Evolutionary conservation across 2,888 invertebrate species (phyloP).

Genomic region (Cetonia aurata): DNA sequence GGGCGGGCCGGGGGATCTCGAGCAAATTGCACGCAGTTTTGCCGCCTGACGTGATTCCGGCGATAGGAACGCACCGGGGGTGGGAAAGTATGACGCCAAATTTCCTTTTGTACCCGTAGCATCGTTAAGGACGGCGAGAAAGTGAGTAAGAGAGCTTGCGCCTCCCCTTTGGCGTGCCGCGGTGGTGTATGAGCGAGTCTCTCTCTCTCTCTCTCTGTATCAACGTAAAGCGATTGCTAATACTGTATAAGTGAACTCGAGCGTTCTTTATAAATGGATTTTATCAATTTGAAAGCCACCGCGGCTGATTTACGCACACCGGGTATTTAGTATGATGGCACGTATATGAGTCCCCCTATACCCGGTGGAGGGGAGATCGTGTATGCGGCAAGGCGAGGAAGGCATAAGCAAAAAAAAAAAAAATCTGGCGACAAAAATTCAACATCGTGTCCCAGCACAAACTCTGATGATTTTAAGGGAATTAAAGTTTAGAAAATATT

Average conservation of each 20-base stretch:
- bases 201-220: conserved; percentile 56
- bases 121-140: background rate
- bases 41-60: conserved; percentile 64
- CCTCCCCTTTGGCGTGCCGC: background rate
- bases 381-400: too few species aligned
- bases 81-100: conserved; percentile 2
- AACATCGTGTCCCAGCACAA: too few species aligned
- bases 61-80: too few species aligned
- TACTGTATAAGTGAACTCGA: conserved; percentile 67
- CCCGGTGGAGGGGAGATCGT: too few species aligned
- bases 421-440: too few species aligned
- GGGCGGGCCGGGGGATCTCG: conserved; percentile 59
- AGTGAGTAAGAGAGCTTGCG: background rate
- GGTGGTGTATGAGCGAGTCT: conserved; percentile 29
- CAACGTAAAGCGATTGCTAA: conserved; percentile 65
- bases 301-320: conserved; percentile 60
- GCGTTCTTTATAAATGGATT: conserved; percentile 68
- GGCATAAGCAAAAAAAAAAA: too few species aligned
- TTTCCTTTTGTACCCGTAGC: background rate
- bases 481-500: too few species aligned
- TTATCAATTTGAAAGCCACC: conserved; percentile 66
- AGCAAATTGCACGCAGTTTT: conserved; percentile 62
- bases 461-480: too few species aligned
- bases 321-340: conserved; percentile 40
- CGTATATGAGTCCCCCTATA: too few species aligned